Evolutionary conservation across 1,140 invertebrate genomes (phyloP), one percentile per base, ranked within the genome.

Genomic region (Cotesia glomerata): DNA sequence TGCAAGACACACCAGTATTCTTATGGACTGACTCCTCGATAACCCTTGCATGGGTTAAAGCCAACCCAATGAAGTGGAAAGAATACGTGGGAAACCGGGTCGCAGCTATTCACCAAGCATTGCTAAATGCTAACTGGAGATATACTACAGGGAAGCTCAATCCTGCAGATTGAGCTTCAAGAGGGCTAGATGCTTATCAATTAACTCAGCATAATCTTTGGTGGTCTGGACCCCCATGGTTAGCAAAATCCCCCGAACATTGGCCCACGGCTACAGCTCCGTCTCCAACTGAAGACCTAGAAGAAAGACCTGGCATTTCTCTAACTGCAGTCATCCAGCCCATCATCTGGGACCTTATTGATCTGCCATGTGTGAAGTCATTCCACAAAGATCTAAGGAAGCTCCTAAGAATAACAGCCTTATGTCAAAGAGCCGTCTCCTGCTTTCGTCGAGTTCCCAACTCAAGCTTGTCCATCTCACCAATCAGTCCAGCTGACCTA

Each of bases 61-160:
- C 32, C 16, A 69, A 69, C 45, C 73, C 67, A 0, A 72, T 70
- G 1, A 32, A 62, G 1, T 76, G 73, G 75, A 74, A 71, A 5
- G 70, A 76, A 0, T 76, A 61, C 14, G 62, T 76, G 0, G 32
- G 64, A 1, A 74, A 76, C 35, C 26, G 75, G 32, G 67, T 69
- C 0, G 35, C 34, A 9, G 14, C 11, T 11, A 71, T 74, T 7
- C 70, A 74, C 13, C 70, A 58, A 18, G 14, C 18, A 0, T 8
- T 8, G 8, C 45, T 39, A 72, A 5, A 74, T 65, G 54, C 81
- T 75, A 59, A 35, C 77, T 62, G 69, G 69, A 36, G 59, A 5
- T 71, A 36, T 18, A 62, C 64, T 26, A 1, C 62, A 0, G 69
- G 69, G 0, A 64, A 65, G 13, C 61, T 64, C n/a, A 71, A 71